These are phyloP conservation scores for Bunonema sp. DNA, from an alignment of 2,888 invertebrate species.

Conservation along the genomic window DNA sequence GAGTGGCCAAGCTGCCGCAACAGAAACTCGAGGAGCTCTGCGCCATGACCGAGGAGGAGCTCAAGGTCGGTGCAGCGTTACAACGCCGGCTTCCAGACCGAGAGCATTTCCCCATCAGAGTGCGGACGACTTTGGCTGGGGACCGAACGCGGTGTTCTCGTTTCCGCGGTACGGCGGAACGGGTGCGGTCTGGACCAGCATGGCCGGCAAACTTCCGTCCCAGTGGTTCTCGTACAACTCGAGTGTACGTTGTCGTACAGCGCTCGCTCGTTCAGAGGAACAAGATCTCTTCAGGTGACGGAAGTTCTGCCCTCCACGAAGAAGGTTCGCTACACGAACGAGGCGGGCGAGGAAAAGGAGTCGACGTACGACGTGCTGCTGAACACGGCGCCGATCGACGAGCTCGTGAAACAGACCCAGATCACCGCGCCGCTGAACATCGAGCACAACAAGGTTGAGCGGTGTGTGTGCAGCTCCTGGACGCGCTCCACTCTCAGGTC, in stretches of 20 bases:
- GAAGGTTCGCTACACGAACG: conserved; percentile 16
- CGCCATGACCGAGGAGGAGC: conserved; percentile 29
- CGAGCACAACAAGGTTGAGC: conserved; percentile 26
- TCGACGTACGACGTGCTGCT: conserved; percentile 30
- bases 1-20: conserved; percentile 40
- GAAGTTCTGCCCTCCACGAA: conserved; percentile 19
- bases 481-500: conserved; percentile 11
- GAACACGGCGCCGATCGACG: conserved; percentile 36
- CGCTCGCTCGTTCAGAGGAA: background rate
- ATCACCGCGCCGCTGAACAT: conserved; percentile 26
- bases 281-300: conserved; percentile 10
- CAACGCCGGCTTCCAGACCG: background rate
- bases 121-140: conserved; percentile 44
- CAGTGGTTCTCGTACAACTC: conserved; percentile 34
- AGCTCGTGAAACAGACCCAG: conserved; percentile 29
- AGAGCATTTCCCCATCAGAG: conserved; percentile 10
- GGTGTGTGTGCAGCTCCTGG: background rate
- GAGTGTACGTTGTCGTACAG: conserved; percentile 9
- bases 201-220: conserved; percentile 31
- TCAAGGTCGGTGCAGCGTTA: conserved; percentile 13
- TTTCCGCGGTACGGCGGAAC: conserved; percentile 44
- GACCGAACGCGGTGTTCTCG: conserved; percentile 37
- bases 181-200: conserved; percentile 40
- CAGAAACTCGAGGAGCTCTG: conserved; percentile 39
- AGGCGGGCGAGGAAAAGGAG: conserved; percentile 7